Evolutionary conservation across 1,140 invertebrate genomes (phyloP).

Genomic region (Eueides isabella): DNA sequence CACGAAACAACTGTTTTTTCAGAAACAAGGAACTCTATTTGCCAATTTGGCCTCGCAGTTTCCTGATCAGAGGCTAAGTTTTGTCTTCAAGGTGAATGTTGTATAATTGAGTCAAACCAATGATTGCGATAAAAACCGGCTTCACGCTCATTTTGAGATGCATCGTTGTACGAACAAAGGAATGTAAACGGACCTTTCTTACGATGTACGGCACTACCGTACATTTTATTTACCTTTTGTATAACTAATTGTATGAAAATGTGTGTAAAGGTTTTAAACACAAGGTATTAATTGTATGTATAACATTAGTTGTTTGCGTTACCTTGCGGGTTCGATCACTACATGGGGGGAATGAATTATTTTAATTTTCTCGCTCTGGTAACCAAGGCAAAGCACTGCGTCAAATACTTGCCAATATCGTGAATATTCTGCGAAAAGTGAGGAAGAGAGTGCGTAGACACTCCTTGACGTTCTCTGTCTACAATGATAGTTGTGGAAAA

Average conservation of each 20-base stretch:
- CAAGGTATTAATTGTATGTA: neutral
- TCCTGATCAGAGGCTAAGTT: slow-evolving; percentile 6
- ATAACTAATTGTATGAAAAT: neutral
- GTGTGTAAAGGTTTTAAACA: neutral
- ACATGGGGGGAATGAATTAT: no score
- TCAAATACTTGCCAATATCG: no score
- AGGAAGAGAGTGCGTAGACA: no score
- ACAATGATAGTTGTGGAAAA: no score
- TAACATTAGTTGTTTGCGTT: no score
- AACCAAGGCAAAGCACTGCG: no score
- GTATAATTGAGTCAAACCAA: slow-evolving; percentile 11
- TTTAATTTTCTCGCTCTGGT: no score
- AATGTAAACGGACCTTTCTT: neutral
- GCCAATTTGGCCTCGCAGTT: neutral
- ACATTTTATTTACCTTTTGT: neutral
- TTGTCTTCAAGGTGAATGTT: neutral
- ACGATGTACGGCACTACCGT: neutral
- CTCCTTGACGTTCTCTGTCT: no score
- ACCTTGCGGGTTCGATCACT: no score
- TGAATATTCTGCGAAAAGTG: no score
- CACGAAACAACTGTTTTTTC: neutral
- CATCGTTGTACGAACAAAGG: slow-evolving; percentile 2
- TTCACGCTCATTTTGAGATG: slow-evolving; percentile 14
- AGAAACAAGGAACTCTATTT: slow-evolving; percentile 1
- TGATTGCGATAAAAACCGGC: slow-evolving; percentile 1